phyloP scores from a whole-genome alignment of 2,888 invertebrate species.

The Melanargia galathea region DNA sequence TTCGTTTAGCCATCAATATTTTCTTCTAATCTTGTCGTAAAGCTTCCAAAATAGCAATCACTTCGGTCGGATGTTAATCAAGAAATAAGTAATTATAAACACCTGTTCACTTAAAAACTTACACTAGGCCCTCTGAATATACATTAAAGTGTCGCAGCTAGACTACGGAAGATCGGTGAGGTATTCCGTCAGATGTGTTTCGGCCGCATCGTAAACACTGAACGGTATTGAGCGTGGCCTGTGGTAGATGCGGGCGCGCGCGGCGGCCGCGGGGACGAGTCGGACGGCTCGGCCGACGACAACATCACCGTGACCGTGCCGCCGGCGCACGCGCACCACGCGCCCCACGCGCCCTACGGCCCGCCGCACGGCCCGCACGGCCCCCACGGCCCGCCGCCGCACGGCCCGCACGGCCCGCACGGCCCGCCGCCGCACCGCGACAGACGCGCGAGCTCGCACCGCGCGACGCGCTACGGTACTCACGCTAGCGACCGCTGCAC shows the following conservation, averaged over 20 bases:
- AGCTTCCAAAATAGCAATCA: too few species aligned
- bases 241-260: constrained; percentile 41
- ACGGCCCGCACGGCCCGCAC: constrained; percentile 32
- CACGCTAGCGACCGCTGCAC: constrained; percentile 29
- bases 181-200: too few species aligned
- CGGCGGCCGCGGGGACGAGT: constrained; percentile 62
- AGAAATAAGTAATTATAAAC: too few species aligned
- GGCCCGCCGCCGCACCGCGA: constrained; percentile 52
- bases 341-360: constrained; percentile 30
- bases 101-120: too few species aligned
- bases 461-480: constrained; percentile 57
- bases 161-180: too few species aligned
- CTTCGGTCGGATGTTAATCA: too few species aligned
- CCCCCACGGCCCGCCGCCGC: constrained; percentile 23
- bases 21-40: too few species aligned
- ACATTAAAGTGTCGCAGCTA: too few species aligned
- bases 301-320: constrained; percentile 83
- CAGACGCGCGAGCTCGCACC: constrained; percentile 42
- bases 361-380: constrained; percentile 22
- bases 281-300: constrained; percentile 81
- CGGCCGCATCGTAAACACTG: too few species aligned
- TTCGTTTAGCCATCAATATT: too few species aligned
- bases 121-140: too few species aligned
- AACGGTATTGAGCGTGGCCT: constrained; percentile 30
- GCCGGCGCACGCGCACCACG: constrained; percentile 51